phyloP scores from a whole-genome alignment of 2,797 vertebrate species.

The Sebastolobus alascanus region DNA sequence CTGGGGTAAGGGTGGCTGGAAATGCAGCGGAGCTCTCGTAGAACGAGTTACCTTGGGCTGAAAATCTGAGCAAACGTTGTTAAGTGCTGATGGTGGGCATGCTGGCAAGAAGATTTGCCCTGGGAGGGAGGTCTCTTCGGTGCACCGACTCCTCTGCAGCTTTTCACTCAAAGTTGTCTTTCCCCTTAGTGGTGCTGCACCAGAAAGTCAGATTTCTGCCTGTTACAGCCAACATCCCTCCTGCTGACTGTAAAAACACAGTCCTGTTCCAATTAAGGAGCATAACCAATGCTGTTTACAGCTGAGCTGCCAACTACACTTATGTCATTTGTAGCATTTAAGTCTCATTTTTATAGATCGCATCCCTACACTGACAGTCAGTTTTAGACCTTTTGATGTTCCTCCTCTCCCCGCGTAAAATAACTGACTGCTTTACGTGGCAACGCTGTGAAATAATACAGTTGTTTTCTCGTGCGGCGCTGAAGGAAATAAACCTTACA shows the following conservation, averaged over 20 bases:
- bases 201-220: conserved; percentile 22
- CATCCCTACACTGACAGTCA: conserved; percentile 10
- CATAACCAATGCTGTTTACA: conserved; percentile 16
- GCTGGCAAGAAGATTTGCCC: conserved; percentile 38
- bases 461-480: conserved; percentile 37
- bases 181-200: conserved; percentile 11
- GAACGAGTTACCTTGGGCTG: conserved; percentile 57
- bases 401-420: conserved; percentile 26
- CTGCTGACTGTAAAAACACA: conserved; percentile 32
- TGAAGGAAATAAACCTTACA: conserved; percentile 4
- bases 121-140: conserved; percentile 35
- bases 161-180: conserved; percentile 12
- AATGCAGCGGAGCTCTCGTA: conserved; percentile 40
- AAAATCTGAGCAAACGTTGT: conserved; percentile 67
- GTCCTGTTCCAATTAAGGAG: conserved; percentile 35
- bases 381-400: conserved; percentile 40
- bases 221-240: conserved; percentile 11
- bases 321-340: conserved; percentile 21
- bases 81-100: conserved; percentile 47
- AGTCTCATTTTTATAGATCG: conserved; percentile 12
- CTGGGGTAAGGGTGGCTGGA: conserved; percentile 27
- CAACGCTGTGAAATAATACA: conserved; percentile 23
- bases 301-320: conserved; percentile 25
- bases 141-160: conserved; percentile 44
- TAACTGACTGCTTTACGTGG: conserved; percentile 25